phyloP scores from a whole-genome alignment of 2,797 vertebrate species.

The Karalla daura region DNA sequence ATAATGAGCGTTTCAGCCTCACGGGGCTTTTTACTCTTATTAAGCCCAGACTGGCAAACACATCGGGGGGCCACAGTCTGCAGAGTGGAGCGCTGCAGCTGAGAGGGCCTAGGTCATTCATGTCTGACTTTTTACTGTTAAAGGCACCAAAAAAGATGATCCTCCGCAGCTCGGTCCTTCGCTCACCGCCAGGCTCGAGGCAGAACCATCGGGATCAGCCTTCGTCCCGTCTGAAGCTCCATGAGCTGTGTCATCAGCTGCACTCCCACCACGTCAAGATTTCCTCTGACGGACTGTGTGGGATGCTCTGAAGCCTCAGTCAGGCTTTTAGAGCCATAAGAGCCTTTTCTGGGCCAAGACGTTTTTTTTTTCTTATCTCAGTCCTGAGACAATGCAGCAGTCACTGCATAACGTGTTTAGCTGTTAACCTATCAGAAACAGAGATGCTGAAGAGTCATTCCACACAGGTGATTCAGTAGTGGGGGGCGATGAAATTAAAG shows the following conservation, averaged over 20 bases:
- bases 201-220: conserved; percentile 17
- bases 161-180: too few species aligned
- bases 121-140: conserved; percentile 31
- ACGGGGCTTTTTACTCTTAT: conserved; percentile 38
- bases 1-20: conserved; percentile 46
- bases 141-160: conserved; percentile 31
- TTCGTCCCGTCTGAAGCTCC: background rate
- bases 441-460: background rate
- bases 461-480: too few species aligned
- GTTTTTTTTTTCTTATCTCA: background rate
- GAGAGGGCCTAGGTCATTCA: conserved; percentile 26
- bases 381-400: background rate
- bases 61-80: conserved; percentile 16
- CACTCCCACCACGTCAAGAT: background rate
- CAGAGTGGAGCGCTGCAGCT: conserved; percentile 17
- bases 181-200: conserved; percentile 2
- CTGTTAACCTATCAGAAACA: background rate
- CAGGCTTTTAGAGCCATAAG: background rate
- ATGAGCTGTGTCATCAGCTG: conserved; percentile 23
- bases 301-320: background rate
- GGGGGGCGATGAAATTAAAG: too few species aligned
- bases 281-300: background rate
- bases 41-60: conserved; percentile 47
- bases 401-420: background rate
- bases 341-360: background rate